These are phyloP conservation scores for Epiblema foenella DNA, from an alignment of 2,888 invertebrate species.

Conservation along the genomic window DNA sequence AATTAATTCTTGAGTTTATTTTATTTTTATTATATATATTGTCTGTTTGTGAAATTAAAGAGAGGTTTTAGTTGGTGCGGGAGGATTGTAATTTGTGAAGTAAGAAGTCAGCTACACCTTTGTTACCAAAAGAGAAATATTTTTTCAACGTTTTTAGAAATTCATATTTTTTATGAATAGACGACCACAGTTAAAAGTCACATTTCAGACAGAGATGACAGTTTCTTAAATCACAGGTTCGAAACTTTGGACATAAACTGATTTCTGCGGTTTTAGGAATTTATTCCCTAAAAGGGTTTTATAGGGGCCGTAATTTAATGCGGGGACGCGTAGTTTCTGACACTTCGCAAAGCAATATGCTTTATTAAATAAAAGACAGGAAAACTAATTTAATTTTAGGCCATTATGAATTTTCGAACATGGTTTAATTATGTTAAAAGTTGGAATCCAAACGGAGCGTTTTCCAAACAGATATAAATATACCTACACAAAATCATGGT, in stretches of 20 bases:
- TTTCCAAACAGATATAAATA: too few species aligned
- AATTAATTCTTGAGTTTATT: too few species aligned
- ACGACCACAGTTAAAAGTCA: too few species aligned
- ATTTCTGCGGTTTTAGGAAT: neutral
- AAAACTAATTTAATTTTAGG: neutral
- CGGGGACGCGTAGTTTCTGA: neutral
- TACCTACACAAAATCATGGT: too few species aligned
- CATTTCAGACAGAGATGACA: neutral
- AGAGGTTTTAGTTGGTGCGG: too few species aligned
- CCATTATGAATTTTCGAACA: neutral
- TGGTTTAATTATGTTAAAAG: neutral
- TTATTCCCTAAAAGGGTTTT: neutral
- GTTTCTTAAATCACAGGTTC: neutral
- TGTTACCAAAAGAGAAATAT: too few species aligned
- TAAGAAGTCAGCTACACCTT: too few species aligned
- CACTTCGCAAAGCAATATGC: neutral
- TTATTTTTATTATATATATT: too few species aligned
- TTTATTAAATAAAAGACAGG: neutral
- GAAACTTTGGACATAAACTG: slow-evolving; percentile 4
- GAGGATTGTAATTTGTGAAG: too few species aligned
- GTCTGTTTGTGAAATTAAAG: too few species aligned
- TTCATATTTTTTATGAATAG: too few species aligned
- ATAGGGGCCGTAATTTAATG: neutral
- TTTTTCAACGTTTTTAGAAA: too few species aligned
- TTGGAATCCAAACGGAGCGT: neutral